phyloP scores from a whole-genome alignment of 1,140 invertebrate genomes.

The Oreohelix idahoensis region DNA sequence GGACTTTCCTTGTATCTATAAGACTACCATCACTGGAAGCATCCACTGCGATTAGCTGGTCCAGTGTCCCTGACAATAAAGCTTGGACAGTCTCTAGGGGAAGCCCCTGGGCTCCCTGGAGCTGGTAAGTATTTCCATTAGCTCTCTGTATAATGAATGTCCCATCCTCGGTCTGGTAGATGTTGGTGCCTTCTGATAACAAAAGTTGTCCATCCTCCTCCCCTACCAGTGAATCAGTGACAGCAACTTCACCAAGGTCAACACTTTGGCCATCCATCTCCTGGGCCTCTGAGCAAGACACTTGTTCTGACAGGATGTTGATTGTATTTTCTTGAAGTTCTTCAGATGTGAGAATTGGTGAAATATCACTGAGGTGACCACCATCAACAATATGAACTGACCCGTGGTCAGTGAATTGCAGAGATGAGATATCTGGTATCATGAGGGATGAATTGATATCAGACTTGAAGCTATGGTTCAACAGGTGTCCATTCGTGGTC shows the following conservation, averaged over 20 bases:
- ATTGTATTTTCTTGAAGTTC: conserved; percentile 11
- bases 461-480: background rate
- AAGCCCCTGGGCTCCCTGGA: conserved; percentile 64
- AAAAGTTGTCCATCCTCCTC: conserved; percentile 22
- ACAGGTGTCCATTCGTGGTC: background rate
- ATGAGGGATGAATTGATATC: background rate
- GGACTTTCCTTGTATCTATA: too few relatives aligned
- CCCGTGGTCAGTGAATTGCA: background rate
- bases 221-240: background rate
- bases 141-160: conserved; percentile 61
- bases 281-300: background rate
- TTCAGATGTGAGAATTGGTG: background rate
- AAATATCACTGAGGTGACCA: background rate
- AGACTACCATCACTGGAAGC: background rate
- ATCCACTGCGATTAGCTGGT: conserved; percentile 4
- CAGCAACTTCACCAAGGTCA: background rate
- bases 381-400: background rate
- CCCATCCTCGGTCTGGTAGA: conserved; percentile 68
- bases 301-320: background rate
- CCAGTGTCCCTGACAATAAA: conserved; percentile 49
- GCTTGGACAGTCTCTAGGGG: conserved; percentile 69
- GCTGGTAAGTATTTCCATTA: conserved; percentile 64
- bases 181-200: conserved; percentile 43
- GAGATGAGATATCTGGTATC: conserved; percentile 1
- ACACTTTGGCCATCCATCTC: background rate